Base-by-base conservation (phyloP, 1,140 invertebrate species). In the Drosophila kohkoa region DNA sequence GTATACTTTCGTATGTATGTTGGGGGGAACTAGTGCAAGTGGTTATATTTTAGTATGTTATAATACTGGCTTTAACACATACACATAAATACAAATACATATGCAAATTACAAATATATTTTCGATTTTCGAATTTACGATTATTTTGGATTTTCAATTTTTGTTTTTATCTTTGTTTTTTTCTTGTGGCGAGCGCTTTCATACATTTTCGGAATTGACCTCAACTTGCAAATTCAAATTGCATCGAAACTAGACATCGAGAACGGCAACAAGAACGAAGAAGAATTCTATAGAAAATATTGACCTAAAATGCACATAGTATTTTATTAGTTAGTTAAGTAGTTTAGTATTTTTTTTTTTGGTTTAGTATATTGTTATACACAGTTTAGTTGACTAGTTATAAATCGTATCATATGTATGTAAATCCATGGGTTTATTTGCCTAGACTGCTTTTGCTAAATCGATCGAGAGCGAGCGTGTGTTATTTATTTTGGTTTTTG, bases 191-290 rank as follows among this genome's bases (percentile, higher is more conserved):
- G 79, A 79, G 78, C 75, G 88, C 88, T 90, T 90, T 90, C 88
- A 90, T 90, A 90, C 88, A 90, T 90, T 90, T 90, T 90, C 78
- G 88, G 88, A 91, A 88, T 87, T 90, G 85, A 88, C 67, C 77
- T 70, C 62, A 43, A 62, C 16, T 35, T 35, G 13, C 20, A 10
- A 38, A 3, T 35, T 20, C 20, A 10, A 38, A 38, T 38, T 38
- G 35, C 7, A 1, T 43, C 60, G 48, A 54, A 54, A 68, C 72
- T 60, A 66, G 67, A 59, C 54, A 63, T 51, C 11, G 48, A 77
- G 66, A 75, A 64, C 63, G 51, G 51, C 54, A 57, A 38, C 54
- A 20, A 57, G 54, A 57, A 57, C 32, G 51, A 54, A 54, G 51
- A 54, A 54, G 30, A 54, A 35, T 52, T 75, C 51, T 48, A 51